Conservation (phyloP, 2,888 invertebrate species). For the Tortrix viridana region DNA sequence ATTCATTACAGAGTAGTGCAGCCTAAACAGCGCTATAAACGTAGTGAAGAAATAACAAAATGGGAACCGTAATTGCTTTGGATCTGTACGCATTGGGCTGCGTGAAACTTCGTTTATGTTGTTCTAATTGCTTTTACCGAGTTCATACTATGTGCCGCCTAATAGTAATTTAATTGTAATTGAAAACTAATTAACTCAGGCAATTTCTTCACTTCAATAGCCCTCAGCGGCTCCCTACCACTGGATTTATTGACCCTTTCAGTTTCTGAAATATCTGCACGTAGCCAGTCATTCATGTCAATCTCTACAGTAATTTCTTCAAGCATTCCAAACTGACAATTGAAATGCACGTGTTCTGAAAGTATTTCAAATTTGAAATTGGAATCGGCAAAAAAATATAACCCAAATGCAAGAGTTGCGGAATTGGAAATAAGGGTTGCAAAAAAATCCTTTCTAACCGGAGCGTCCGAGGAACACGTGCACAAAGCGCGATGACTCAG, state of each 20-base stretch:
- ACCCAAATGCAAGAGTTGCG: constrained; percentile 84
- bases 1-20: constrained; percentile 24
- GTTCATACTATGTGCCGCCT: constrained; percentile 50
- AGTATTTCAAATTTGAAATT: constrained; percentile 53
- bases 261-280: constrained; percentile 51
- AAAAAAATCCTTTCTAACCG: constrained; percentile 81
- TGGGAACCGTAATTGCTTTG: constrained; percentile 44
- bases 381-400: constrained; percentile 60
- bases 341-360: constrained; percentile 56
- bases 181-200: constrained; percentile 62
- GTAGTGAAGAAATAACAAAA: constrained; percentile 37
- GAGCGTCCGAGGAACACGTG: constrained; percentile 79
- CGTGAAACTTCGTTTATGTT: constrained; percentile 52
- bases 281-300: constrained; percentile 43
- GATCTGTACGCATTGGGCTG: constrained; percentile 48
- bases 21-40: constrained; percentile 17
- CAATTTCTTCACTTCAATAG: constrained; percentile 54
- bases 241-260: constrained; percentile 48
- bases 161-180: constrained; percentile 65
- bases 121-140: constrained; percentile 61
- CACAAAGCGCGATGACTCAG: constrained; percentile 79
- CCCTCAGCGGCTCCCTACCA: constrained; percentile 39
- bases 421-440: constrained; percentile 81
- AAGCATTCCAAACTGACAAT: constrained; percentile 55
- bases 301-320: constrained; percentile 50